Evolutionary conservation across 2,888 invertebrate species (phyloP).

Genomic region (Ischnus inquisitorius): DNA sequence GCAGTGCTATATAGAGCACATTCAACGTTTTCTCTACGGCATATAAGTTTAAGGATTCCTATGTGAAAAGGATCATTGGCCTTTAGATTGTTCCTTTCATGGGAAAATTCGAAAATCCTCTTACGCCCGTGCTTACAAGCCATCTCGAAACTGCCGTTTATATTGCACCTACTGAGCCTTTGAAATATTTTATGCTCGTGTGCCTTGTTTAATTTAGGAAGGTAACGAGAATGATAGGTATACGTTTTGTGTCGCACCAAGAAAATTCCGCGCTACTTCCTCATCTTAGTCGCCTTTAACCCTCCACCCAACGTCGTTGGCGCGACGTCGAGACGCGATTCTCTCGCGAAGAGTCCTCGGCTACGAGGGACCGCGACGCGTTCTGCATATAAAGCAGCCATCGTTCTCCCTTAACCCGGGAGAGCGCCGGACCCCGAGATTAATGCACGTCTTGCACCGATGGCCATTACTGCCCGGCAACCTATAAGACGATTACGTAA

Average conservation of each 20-base stretch:
- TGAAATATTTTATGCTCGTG: constrained; percentile 31
- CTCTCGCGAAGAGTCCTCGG: constrained; percentile 55
- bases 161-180: constrained; percentile 4
- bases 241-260: constrained; percentile 33
- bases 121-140: not conserved
- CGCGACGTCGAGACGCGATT: not conserved
- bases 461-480: constrained; percentile 76
- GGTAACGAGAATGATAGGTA: constrained; percentile 47
- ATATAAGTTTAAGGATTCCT: constrained; percentile 42
- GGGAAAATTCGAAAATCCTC: constrained; percentile 30
- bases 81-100: constrained; percentile 60
- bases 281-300: constrained; percentile 17
- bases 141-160: not conserved
- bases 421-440: constrained; percentile 73
- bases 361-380: constrained; percentile 63
- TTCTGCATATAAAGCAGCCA: constrained; percentile 79
- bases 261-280: constrained; percentile 5
- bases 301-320: not conserved
- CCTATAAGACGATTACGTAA: constrained; percentile 79
- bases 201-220: constrained; percentile 54
- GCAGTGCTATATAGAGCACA: not conserved
- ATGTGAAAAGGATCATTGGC: constrained; percentile 42
- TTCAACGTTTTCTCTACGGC: constrained; percentile 8
- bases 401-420: not conserved
- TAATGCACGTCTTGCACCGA: constrained; percentile 78